Evolutionary conservation across 2,888 invertebrate genomes (phyloP).

Genomic region (Morpho achilles): DNA sequence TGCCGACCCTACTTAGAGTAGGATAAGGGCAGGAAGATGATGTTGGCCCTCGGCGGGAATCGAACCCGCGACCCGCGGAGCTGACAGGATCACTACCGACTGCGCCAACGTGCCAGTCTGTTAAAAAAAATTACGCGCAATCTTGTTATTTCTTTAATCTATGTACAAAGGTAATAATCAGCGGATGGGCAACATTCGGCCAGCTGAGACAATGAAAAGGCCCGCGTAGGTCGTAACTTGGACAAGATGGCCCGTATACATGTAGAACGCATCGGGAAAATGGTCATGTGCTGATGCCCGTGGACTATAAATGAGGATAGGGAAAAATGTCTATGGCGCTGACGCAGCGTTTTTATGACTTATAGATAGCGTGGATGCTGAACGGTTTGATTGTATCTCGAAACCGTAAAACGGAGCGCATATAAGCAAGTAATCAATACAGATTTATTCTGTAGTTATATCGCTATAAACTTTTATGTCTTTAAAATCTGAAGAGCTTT

Average conservation of each 20-base stretch:
- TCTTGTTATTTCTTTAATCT: too few species aligned
- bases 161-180: constrained; percentile 43
- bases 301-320: constrained; percentile 39
- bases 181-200: constrained; percentile 25
- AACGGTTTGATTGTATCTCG: constrained; percentile 16
- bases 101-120: too few species aligned
- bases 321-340: constrained; percentile 32
- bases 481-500: not conserved
- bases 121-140: too few species aligned
- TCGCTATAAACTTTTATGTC: constrained; percentile 8
- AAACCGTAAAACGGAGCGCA: constrained; percentile 3
- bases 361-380: constrained; percentile 12
- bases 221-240: constrained; percentile 42
- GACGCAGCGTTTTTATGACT: constrained; percentile 22
- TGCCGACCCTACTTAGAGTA: too few species aligned
- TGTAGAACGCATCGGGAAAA: constrained; percentile 47
- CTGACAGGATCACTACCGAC: too few species aligned
- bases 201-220: constrained; percentile 46
- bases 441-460: constrained; percentile 9
- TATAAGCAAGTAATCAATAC: constrained; percentile 11
- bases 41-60: too few species aligned
- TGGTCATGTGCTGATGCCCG: constrained; percentile 42
- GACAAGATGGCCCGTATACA: constrained; percentile 44
- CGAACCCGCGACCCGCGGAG: too few species aligned
- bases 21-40: too few species aligned